phyloP scores from a whole-genome alignment of 2,797 vertebrate species.

The Enteromius treurensis region DNA sequence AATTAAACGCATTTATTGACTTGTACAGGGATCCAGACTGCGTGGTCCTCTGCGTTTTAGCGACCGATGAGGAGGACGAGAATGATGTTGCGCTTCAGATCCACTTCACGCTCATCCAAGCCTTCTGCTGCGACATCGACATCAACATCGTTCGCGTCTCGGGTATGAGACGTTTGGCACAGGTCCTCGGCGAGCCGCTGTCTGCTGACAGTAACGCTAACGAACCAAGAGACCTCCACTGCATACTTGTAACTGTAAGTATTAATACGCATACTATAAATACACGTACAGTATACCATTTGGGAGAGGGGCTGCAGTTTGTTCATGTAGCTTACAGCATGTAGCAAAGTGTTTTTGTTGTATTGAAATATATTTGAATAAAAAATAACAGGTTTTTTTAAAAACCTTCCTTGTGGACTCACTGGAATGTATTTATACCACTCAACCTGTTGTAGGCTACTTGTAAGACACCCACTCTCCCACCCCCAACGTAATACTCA shows the following conservation, averaged over 20 bases:
- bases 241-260: slow-evolving; percentile 91
- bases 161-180: slow-evolving; percentile 81
- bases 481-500: neutral
- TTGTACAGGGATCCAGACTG: slow-evolving; percentile 88
- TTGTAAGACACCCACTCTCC: neutral
- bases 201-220: slow-evolving; percentile 69
- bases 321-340: neutral
- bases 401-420: neutral
- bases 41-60: slow-evolving; percentile 89
- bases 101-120: slow-evolving; percentile 93
- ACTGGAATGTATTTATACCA: neutral
- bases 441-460: neutral
- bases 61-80: slow-evolving; percentile 83
- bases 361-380: neutral
- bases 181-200: slow-evolving; percentile 76
- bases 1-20: neutral
- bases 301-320: neutral
- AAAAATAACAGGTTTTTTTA: too few species aligned
- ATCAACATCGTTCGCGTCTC: slow-evolving; percentile 88
- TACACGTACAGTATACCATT: neutral
- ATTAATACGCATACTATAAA: slow-evolving; percentile 14
- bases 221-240: slow-evolving; percentile 88
- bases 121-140: slow-evolving; percentile 90
- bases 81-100: slow-evolving; percentile 89
- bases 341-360: neutral